These are phyloP conservation scores for Sitobion miscanthi DNA, from an alignment of 1,140 invertebrate species.

Conservation along the genomic window DNA sequence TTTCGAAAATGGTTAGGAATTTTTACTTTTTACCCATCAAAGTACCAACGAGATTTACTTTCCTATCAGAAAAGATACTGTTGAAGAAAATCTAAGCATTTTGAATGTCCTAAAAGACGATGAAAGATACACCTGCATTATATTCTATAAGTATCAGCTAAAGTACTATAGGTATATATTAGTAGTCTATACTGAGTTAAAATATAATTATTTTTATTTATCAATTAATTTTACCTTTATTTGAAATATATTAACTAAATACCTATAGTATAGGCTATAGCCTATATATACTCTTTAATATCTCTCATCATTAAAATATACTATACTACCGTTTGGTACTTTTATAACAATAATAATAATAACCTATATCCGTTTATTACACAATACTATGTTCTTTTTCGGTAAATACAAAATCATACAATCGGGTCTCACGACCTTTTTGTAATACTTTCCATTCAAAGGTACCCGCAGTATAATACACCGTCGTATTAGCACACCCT, in stretches of 20 bases:
- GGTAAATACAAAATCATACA: conserved; percentile 26
- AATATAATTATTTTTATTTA: not conserved
- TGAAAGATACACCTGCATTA: not conserved
- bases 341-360: not conserved
- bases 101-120: too few species aligned
- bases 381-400: conserved; percentile 19
- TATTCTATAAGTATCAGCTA: not conserved
- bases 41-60: too few species aligned
- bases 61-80: too few species aligned
- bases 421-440: conserved; percentile 42
- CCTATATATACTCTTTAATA: not conserved
- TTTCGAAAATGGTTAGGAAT: too few species aligned
- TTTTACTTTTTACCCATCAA: too few species aligned
- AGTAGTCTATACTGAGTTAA: not conserved
- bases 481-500: conserved; percentile 36
- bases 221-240: not conserved
- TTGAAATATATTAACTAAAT: not conserved
- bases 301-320: not conserved
- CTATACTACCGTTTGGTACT: not conserved
- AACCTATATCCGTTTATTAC: conserved; percentile 37
- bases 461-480: not conserved
- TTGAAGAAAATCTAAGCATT: too few species aligned
- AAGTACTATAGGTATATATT: too few species aligned
- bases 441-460: conserved; percentile 51
- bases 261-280: not conserved